Evolutionary conservation across 2,888 invertebrate species (phyloP), one percentile per base, ranked within the genome.

Genomic region (Zygaena filipendulae): DNA sequence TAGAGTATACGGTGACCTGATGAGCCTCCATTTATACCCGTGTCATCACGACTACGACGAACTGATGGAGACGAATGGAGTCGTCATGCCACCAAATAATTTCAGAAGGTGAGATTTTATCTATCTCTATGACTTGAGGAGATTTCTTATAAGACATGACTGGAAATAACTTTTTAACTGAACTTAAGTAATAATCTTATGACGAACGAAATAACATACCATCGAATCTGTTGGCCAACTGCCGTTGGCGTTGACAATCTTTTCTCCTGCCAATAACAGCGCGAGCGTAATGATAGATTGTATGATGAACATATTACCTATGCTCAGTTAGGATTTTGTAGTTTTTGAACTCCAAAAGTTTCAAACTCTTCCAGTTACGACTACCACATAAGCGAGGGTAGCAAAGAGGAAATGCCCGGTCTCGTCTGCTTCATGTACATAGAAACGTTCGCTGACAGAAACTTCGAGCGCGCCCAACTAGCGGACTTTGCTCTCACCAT

Each of bases 361-460:
- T n/a, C n/a, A n/a, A n/a, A n/a, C n/a, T 10, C 11, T 13, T 23
- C 3, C 50, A 84, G 84, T 32, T 84, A 70, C 53, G 69, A 75
- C 32, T 85, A 82, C 69, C 83, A 85, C 47, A 72, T 84, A 22
- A 67, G 72, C 38, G 72, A 80, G 13, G 71, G 81, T 23, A 69
- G 58, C 38, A 55, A 54, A 20, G 67, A 69, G 3, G 67, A 81
- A 13, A 82, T 84, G 75, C 72, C 84, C 0, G 79, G 80, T 1
- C 64, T 84, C 1, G 50, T 74, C 3, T 64, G 81, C 34, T 59
- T 72, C 44, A 84, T 85, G 84, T 67, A 80, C 32, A 49, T 48
- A 4, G 77, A 81, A 27, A 61, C 80, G 0, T 67, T 82, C 20
- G 75, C 75, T 0, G 62, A 63, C 9, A 42, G 57, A 0, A 58